Evolutionary conservation across 2,888 invertebrate genomes (phyloP).

Genomic region (Rhabditoides inermis): DNA sequence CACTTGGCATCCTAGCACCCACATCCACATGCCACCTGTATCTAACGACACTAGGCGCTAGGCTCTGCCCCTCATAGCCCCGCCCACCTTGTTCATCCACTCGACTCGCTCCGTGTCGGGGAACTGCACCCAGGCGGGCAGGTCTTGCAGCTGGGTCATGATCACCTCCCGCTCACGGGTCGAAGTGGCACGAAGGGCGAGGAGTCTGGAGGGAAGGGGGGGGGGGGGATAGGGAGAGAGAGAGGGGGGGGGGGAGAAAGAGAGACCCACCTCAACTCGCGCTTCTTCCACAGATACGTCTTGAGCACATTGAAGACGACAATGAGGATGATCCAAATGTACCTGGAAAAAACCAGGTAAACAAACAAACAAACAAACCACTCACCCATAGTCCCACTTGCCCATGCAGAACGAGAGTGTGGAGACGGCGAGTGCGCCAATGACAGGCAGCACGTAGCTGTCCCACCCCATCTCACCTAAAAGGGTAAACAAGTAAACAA

Average conservation of each 20-base stretch:
- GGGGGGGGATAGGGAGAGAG: no score
- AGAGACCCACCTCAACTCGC: slow-evolving; percentile 33
- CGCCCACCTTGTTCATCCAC: slow-evolving; percentile 53
- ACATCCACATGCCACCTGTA: no score
- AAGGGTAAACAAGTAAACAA: background rate
- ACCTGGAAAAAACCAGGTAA: background rate
- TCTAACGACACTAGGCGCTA: no score
- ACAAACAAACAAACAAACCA: background rate
- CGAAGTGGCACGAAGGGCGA: slow-evolving; percentile 29
- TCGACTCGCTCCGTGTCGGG: slow-evolving; percentile 53
- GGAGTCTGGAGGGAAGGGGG: slow-evolving; percentile 16
- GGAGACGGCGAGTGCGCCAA: slow-evolving; percentile 26
- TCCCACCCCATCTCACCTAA: slow-evolving; percentile 30
- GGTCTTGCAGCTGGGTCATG: slow-evolving; percentile 43
- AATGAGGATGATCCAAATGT: slow-evolving; percentile 43
- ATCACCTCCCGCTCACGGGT: slow-evolving; percentile 47
- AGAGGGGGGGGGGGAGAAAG: no score
- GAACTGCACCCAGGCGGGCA: slow-evolving; percentile 53
- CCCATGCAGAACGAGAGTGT: slow-evolving; percentile 29
- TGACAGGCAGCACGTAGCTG: slow-evolving; percentile 36
- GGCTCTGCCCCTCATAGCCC: no score
- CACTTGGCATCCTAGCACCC: no score
- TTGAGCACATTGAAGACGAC: slow-evolving; percentile 41
- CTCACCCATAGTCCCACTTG: slow-evolving; percentile 8
- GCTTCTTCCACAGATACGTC: slow-evolving; percentile 44